phyloP scores from a whole-genome alignment of 2,797 vertebrate species.

The Silurus aristotelis region DNA sequence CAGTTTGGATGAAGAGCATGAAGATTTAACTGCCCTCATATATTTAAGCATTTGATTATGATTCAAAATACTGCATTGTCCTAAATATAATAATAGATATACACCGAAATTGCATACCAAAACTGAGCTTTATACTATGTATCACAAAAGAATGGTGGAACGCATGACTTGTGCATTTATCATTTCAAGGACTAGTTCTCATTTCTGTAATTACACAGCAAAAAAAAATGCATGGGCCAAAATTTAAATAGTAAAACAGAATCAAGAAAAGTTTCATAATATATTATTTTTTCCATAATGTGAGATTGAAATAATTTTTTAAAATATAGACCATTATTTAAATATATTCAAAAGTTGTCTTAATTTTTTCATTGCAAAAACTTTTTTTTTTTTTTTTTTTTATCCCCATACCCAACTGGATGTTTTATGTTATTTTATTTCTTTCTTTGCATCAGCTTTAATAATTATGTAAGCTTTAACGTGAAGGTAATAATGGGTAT shows the following conservation, averaged over 20 bases:
- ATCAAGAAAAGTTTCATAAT: conserved; percentile 23
- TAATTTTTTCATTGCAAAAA: conserved; percentile 3
- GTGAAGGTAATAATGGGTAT: not conserved
- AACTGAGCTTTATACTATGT: conserved; percentile 15
- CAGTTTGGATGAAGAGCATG: conserved; percentile 6
- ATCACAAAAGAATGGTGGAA: conserved; percentile 8
- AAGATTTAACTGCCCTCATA: conserved; percentile 19
- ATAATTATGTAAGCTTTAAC: conserved; percentile 31
- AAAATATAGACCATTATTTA: not conserved
- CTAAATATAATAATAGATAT: not conserved
- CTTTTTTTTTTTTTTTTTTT: conserved; percentile 10
- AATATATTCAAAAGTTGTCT: not conserved
- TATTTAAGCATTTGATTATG: conserved; percentile 8
- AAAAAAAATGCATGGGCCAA: conserved; percentile 7
- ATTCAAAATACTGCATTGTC: conserved; percentile 12
- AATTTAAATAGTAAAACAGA: conserved; percentile 4
- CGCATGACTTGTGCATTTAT: conserved; percentile 5
- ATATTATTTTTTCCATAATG: conserved; percentile 2
- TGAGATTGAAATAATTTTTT: not conserved
- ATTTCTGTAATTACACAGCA: conserved; percentile 14
- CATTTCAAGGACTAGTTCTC: not conserved
- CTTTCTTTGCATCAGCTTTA: conserved; percentile 10
- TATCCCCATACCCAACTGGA: not conserved
- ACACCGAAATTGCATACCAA: not conserved
- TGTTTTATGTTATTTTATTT: conserved; percentile 15